Evolutionary conservation across 2,113 vertebrate genomes (phyloP).

Genomic region (Channa argus): DNA sequence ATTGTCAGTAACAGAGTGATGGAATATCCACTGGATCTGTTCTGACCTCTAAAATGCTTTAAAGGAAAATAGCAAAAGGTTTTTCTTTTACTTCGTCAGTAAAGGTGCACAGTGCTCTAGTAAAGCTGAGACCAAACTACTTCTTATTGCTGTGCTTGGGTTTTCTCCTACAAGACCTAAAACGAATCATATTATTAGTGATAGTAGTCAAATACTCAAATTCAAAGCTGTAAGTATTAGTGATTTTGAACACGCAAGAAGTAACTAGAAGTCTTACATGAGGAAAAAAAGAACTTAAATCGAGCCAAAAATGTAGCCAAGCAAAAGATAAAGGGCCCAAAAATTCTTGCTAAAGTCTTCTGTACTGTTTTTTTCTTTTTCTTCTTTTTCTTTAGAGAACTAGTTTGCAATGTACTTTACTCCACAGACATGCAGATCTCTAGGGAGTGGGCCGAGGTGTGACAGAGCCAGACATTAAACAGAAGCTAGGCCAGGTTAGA

Average conservation of each 20-base stretch:
- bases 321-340: slow-evolving; percentile 47
- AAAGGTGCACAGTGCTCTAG: no score
- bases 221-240: neutral
- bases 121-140: neutral
- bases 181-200: no score
- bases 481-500: slow-evolving; percentile 77
- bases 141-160: neutral
- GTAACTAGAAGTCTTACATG: slow-evolving; percentile 6
- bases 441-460: slow-evolving; percentile 78
- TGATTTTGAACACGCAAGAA: neutral
- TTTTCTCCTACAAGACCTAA: neutral
- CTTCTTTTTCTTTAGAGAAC: slow-evolving; percentile 44
- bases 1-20: no score
- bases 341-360: slow-evolving; percentile 51
- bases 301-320: slow-evolving; percentile 36
- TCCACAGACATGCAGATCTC: slow-evolving; percentile 69
- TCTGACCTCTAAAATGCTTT: neutral
- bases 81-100: neutral
- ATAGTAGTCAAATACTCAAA: no score
- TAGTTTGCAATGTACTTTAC: slow-evolving; percentile 68
- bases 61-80: neutral
- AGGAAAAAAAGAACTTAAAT: slow-evolving; percentile 21
- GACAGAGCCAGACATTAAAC: slow-evolving; percentile 79
- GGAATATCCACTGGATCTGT: neutral
- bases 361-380: slow-evolving; percentile 19